A percentile compares a stretch with the other conserved stretches of the same genome.
phyloP scores from a whole-genome alignment of 2,113 vertebrate species.

The Salvelinus fontinalis region DNA sequence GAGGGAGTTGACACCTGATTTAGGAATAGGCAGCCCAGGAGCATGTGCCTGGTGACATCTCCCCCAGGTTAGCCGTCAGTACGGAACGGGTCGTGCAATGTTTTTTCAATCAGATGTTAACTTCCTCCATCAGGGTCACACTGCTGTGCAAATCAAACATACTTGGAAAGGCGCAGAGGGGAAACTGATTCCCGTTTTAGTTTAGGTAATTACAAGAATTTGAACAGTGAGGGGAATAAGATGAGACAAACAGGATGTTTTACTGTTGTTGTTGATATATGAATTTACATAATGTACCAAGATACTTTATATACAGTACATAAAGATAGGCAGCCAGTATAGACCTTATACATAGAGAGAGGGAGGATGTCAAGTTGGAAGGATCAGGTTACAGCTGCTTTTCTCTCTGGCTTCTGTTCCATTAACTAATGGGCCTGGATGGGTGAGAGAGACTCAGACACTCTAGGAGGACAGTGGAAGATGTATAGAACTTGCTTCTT shows the following conservation, averaged over 20 bases:
- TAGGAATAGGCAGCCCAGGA: no score
- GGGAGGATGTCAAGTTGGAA: neutral
- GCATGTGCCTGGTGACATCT: no score
- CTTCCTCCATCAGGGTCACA: no score
- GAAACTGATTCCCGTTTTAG: no score
- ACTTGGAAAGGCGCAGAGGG: no score
- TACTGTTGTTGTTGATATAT: neutral
- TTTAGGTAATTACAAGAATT: neutral
- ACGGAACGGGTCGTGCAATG: no score
- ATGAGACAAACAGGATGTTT: neutral
- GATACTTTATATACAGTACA: neutral
- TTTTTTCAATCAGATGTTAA: no score
- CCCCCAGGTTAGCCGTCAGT: no score
- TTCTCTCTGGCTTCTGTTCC: slow-evolving; percentile 32
- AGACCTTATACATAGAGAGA: neutral
- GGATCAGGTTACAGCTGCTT: slow-evolving; percentile 42
- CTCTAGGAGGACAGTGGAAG: neutral
- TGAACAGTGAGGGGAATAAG: no score
- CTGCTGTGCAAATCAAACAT: no score
- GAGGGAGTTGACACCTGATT: no score
- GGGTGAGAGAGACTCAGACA: neutral
- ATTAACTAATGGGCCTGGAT: slow-evolving; percentile 40
- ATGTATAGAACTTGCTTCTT: neutral
- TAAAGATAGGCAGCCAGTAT: neutral
- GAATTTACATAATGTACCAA: neutral